phyloP scores from a whole-genome alignment of 2,113 vertebrate genomes.

The Siniperca chuatsi region DNA sequence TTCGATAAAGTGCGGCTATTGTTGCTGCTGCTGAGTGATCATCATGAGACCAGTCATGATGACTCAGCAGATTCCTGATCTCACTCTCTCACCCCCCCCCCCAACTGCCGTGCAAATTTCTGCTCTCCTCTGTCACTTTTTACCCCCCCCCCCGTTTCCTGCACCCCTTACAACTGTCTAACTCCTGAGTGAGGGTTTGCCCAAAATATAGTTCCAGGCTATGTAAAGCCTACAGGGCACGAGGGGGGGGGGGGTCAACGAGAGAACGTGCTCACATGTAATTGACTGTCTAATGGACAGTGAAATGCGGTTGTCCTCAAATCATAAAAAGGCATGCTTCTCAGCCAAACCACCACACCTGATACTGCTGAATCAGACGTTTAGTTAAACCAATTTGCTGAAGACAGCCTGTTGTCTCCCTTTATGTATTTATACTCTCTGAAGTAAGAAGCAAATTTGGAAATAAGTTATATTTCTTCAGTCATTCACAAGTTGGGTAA shows the following conservation, averaged over 20 bases:
- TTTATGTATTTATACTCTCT: background rate
- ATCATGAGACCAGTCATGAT: slow-evolving; percentile 82
- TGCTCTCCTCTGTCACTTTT: slow-evolving; percentile 51
- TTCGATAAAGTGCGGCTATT: slow-evolving; percentile 74
- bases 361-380: slow-evolving; percentile 53
- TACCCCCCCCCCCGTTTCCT: background rate
- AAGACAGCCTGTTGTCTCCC: slow-evolving; percentile 23
- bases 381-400: slow-evolving; percentile 37
- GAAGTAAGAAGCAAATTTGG: background rate
- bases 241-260: background rate
- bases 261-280: background rate
- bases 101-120: slow-evolving; percentile 41
- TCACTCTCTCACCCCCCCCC: slow-evolving; percentile 32
- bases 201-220: background rate
- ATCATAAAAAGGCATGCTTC: slow-evolving; percentile 17
- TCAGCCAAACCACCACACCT: slow-evolving; percentile 34
- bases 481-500: slow-evolving; percentile 1
- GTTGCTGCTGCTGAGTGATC: slow-evolving; percentile 77
- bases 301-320: slow-evolving; percentile 29
- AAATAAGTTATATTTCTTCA: background rate
- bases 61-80: slow-evolving; percentile 81
- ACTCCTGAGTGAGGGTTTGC: slow-evolving; percentile 13
- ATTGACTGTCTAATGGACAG: slow-evolving; percentile 11
- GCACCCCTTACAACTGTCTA: background rate
- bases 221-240: background rate